phyloP scores from a whole-genome alignment of 2,113 vertebrate genomes.

The Coptodon bakossiorum region DNA sequence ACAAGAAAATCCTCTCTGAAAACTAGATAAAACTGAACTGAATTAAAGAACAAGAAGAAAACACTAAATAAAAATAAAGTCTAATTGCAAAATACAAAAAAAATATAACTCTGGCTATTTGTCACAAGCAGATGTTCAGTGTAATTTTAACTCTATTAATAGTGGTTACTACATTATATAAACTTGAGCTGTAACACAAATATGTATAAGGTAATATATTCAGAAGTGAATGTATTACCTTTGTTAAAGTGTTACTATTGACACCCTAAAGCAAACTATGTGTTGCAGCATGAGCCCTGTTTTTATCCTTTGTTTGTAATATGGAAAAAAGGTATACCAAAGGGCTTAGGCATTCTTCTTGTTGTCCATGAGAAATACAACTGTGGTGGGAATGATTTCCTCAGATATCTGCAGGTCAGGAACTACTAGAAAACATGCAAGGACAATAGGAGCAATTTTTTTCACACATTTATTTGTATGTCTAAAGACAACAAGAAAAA shows the following conservation, averaged over 20 bases:
- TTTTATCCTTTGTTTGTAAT: background rate
- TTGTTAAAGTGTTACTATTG: background rate
- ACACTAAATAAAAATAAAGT: background rate
- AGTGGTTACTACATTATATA: background rate
- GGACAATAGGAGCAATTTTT: background rate
- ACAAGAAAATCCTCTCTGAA: background rate
- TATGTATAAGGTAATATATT: background rate
- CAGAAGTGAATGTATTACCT: background rate
- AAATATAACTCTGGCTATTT: background rate
- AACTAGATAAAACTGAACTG: background rate
- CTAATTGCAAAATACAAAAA: background rate
- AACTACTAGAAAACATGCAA: background rate
- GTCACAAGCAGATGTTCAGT: background rate
- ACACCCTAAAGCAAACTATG: background rate
- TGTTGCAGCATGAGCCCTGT: background rate
- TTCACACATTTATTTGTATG: background rate
- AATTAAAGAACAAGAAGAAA: background rate
- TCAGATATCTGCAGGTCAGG: background rate
- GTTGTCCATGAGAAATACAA: background rate
- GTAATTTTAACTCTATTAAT: background rate
- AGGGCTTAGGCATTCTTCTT: background rate
- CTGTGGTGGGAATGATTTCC: background rate
- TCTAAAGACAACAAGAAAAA: background rate
- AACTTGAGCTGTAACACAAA: background rate
- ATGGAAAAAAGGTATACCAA: background rate